Evolutionary conservation across 2,113 vertebrate species (phyloP), one percentile per base, ranked within the genome.

Genomic region (Petrocephalus microphthalmus): DNA sequence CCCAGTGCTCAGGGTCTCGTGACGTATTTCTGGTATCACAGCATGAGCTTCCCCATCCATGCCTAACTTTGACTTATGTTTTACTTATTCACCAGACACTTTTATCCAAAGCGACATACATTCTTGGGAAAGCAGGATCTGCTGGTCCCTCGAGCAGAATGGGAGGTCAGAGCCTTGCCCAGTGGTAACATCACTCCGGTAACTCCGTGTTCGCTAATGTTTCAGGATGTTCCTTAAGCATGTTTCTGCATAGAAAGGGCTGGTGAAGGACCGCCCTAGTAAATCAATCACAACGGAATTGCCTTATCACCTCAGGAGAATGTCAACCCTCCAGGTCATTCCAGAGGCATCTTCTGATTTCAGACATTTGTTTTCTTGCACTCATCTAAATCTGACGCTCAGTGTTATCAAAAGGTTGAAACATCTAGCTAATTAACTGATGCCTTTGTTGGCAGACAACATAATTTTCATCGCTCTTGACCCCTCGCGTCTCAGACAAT

Each of bases 401-500:
- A 20, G 53, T 64, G 37, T 42, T 64, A 60, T 64, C 37, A 57
- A 64, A 8, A 85, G 25, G n/a, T 33, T 54, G 51, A 29, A 86
- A 42, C 37, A 47, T 45, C 56, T 45, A 45, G 17, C 29, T 45
- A 86, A 57, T 60, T 60, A 42, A 47, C 17, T 86, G 85, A 64
- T 45, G 57, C 85, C 56, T 60, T 86, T 86, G 85, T 86, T 64
- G 19, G 56, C 17, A 57, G 13, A 22, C 19, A 33, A 33, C 19
- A 20, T 60, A 0, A 45, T 42, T 86, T 42, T 57, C 84, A 60
- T 47, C 22, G 85, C 87, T 81, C 94, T 93, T 94, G 91, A 91
- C 42, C 51, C 90, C 90, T 94, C 91, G 90, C 87, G 88, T 89
- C 37, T 90, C 89, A 89, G 88, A 92, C 85, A 88, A 92, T 85